These are phyloP conservation scores for Dendrolimus houi DNA, from an alignment of 2,888 invertebrate genomes.

Conservation along the genomic window DNA sequence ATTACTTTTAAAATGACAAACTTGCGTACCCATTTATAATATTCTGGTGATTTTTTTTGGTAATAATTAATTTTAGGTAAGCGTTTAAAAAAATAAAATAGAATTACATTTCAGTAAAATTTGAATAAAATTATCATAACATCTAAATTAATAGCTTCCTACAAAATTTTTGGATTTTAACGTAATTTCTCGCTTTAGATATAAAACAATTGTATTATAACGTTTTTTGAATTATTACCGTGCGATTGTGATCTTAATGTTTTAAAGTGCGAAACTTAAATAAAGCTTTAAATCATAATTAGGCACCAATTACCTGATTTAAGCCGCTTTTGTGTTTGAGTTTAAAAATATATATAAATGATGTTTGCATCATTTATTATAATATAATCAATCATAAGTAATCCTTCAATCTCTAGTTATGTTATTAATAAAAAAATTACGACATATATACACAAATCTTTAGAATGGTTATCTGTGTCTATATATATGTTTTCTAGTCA, in stretches of 20 bases:
- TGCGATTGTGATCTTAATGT: constrained; percentile 34
- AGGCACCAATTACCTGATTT: not conserved
- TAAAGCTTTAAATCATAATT: not conserved
- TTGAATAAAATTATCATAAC: constrained; percentile 19
- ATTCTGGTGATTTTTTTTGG: too few species aligned
- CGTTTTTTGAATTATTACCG: constrained; percentile 13
- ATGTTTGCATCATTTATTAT: too few species aligned
- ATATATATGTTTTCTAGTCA: too few species aligned
- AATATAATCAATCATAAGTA: too few species aligned
- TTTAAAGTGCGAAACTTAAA: constrained; percentile 20
- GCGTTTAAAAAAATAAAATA: not conserved
- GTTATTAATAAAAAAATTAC: too few species aligned
- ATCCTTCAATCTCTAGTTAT: too few species aligned
- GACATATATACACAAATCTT: too few species aligned
- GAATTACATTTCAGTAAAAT: constrained; percentile 8
- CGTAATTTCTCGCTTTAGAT: constrained; percentile 8
- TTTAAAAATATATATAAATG: not conserved
- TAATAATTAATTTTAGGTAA: too few species aligned
- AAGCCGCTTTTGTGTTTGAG: not conserved
- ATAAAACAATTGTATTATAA: constrained; percentile 13
- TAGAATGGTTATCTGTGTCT: too few species aligned
- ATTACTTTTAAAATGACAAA: too few species aligned
- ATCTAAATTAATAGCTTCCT: constrained; percentile 13
- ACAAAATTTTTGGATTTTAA: constrained; percentile 6
- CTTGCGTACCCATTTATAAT: too few species aligned